Base-by-base conservation (phyloP, 2,888 invertebrate genomes). In the Dynastes grantii region DNA sequence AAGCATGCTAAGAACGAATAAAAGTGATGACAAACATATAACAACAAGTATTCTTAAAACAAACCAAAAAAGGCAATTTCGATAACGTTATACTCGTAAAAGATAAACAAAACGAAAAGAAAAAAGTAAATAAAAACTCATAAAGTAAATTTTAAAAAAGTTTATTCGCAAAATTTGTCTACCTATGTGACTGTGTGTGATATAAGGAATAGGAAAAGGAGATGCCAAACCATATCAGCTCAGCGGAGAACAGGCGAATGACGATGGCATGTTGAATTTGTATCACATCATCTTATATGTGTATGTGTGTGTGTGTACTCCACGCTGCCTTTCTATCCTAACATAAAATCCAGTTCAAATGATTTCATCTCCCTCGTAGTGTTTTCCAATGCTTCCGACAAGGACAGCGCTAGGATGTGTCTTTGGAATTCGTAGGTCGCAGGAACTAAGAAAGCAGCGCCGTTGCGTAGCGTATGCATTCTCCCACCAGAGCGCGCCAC, bases 361-460 rank as follows among this genome's bases (percentile, higher is more conserved):
- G 58, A 58, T 64, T 82, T 78, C 84, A 84, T 84, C 84, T 80
- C 78, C 79, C 78, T 78, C 79, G 75, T 75, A 61, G 61, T 78
- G 70, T 70, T 76, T 79, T 32, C 78, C 61, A 75, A 61, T 75
- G 73, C 61, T 75, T 76, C 71, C 53, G 79, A 85, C 80, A 84
- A 82, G 82, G 81, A 84, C 77, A 83, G 83, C 81, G 79, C 79
- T 81, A 82, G 84, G 81, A 68, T 68, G 68, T 82, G 80, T 84
- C 83, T 83, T 82, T 81, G 83, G 83, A 85, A 82, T 81, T 82
- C 81, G 78, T 81, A 78, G 65, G 68, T 75, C 13, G 77, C 78
- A 81, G 83, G 83, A 84, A 84, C 80, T 83, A 82, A 85, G 85
- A 86, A 85, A 85, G 84, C 73, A 58, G 55, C 55, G 55, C 55